phyloP scores from a whole-genome alignment of 92 coral and sea anemone species.

The Umimayanthus kanabou region DNA sequence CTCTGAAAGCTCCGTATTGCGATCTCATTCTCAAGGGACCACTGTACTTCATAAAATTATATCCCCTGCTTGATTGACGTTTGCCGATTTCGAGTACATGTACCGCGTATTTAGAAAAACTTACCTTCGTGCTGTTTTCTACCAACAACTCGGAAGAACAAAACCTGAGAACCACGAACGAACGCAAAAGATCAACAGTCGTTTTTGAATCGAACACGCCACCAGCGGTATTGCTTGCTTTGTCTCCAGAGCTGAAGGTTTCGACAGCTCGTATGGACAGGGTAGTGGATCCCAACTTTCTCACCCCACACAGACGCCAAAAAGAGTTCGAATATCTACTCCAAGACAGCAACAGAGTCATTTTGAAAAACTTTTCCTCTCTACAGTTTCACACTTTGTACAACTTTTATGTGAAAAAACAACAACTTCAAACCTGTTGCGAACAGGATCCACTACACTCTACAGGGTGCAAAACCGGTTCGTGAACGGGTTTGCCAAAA shows the following conservation, averaged over 20 bases:
- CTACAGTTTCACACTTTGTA: too few species aligned
- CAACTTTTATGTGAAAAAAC: background rate
- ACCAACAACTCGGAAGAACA: constrained; percentile 78
- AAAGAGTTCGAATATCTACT: background rate
- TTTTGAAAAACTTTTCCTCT: background rate
- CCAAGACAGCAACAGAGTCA: background rate
- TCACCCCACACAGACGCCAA: background rate
- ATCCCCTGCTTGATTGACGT: too few species aligned
- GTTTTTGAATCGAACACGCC: constrained; percentile 52
- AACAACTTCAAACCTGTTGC: background rate
- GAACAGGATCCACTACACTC: background rate
- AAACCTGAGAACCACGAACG: constrained; percentile 73
- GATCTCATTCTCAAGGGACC: too few species aligned
- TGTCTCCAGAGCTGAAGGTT: constrained; percentile 18
- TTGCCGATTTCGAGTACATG: too few species aligned
- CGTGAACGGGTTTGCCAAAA: too few species aligned
- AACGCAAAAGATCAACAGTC: constrained; percentile 64
- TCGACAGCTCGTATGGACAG: background rate
- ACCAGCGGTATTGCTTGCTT: background rate
- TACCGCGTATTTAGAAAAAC: background rate
- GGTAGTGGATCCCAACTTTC: background rate
- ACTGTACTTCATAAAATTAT: too few species aligned
- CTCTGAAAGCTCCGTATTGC: too few species aligned
- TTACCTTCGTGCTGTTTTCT: constrained; percentile 73
- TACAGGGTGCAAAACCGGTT: background rate